These are phyloP conservation scores for Drosophila neotestacea DNA, from an alignment of 2,888 invertebrate species.

Conservation along the genomic window DNA sequence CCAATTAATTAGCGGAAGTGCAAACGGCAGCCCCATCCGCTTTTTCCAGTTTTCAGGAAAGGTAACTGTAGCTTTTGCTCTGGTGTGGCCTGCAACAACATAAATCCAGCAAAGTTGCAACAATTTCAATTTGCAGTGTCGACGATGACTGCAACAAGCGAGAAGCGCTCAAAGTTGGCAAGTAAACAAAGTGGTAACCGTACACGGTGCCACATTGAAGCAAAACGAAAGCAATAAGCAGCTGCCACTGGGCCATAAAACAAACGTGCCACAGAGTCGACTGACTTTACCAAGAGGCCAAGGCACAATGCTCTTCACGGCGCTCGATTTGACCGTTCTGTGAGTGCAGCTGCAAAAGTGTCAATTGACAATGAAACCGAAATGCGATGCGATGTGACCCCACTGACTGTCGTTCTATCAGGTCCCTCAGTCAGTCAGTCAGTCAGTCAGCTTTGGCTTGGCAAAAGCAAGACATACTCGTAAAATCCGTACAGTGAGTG, in stretches of 20 bases:
- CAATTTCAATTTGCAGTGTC: conserved; percentile 71
- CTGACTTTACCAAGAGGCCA: conserved; percentile 3
- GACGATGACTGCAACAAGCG: conserved; percentile 44
- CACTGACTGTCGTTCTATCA: conserved; percentile 14
- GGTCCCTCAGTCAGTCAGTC: conserved; percentile 8
- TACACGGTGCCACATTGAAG: conserved; percentile 73
- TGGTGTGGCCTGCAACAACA: conserved; percentile 16
- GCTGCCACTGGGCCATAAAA: conserved; percentile 70
- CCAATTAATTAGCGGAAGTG: conserved; percentile 76
- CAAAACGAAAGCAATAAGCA: conserved; percentile 79
- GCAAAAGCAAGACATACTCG: conserved; percentile 41
- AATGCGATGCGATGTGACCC: conserved; percentile 52
- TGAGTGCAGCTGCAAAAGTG: conserved; percentile 65
- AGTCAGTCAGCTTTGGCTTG: conserved; percentile 11
- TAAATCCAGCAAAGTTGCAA: conserved; percentile 56
- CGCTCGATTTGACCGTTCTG: conserved; percentile 23
- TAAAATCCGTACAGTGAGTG: conserved; percentile 58
- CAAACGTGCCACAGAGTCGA: conserved; percentile 51
- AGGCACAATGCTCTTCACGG: neutral
- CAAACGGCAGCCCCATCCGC: conserved; percentile 14
- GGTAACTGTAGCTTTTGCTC: conserved; percentile 4
- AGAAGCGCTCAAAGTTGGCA: conserved; percentile 53
- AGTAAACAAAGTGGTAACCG: conserved; percentile 67
- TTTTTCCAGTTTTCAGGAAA: neutral
- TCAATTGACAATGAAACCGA: conserved; percentile 79